Evolutionary conservation across 1,140 invertebrate species (phyloP), one percentile per base, ranked within the genome.

Genomic region (Bombus huntii): DNA sequence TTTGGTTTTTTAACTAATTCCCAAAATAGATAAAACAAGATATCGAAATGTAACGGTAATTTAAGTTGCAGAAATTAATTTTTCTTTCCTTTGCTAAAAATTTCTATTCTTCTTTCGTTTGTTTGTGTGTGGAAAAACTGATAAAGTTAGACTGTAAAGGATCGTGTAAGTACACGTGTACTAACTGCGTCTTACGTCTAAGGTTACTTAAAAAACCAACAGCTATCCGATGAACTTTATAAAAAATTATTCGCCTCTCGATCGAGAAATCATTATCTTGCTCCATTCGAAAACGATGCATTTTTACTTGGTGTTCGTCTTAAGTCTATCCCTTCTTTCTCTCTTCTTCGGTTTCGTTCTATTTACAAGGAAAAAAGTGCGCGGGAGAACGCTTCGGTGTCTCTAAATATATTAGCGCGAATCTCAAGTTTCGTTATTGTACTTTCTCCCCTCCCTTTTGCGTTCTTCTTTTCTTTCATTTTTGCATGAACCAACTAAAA

Each of bases 401-500:
- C 13, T 72, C 79, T 47, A 62, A 59, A 47, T 39, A 62, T 44
- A 62, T n/a, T 12, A 62, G n/a, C 47, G n/a, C 68, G 13, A 22
- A 42, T 73, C 5, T 25, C 18, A 44, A 44, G 53, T 39, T 81
- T 72, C 28, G 42, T 82, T 74, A 82, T 82, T 82, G 80, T 76
- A 83, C 81, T 66, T 10, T 83, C 47, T 57, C 13, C n/a, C 2
- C 25, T 59, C 4, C 34, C 12, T 28, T 15, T 8, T 10, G 10
- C 0, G 9, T 66, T 59, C 13, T 39, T 66, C 22, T n/a, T 34
- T 65, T 15, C 15, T 1, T 37, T 57, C 5, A 10, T 28, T 88
- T 80, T 86, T 82, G 80, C 88, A 88, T 83, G 72, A 89, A 89
- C 76, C 76, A 86, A 89, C 62, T 34, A 22, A 82, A 44, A 72